phyloP scores from a whole-genome alignment of 2,797 vertebrate species.

The Esox masquinongy region DNA sequence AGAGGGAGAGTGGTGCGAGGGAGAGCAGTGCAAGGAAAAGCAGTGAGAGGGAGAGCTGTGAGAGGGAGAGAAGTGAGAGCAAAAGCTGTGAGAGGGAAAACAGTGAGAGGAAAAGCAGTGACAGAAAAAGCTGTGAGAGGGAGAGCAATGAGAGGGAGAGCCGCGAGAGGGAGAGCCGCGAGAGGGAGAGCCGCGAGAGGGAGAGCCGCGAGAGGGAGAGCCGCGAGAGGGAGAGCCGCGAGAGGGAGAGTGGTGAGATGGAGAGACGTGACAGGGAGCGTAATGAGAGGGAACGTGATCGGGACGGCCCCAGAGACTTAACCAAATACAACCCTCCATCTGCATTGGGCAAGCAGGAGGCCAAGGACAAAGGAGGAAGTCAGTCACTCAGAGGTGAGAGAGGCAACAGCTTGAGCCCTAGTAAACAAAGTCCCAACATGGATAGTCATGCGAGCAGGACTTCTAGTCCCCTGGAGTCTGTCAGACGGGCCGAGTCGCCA shows the following conservation, averaged over 20 bases:
- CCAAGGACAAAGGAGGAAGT: conserved; percentile 66
- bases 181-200: conserved; percentile 37
- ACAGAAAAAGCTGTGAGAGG: no score
- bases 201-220: conserved; percentile 37
- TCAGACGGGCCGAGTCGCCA: conserved; percentile 65
- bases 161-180: conserved; percentile 48
- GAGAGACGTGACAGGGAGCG: conserved; percentile 60
- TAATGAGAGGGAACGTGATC: conserved; percentile 68
- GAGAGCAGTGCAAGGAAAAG: conserved; percentile 32
- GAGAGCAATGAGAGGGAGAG: conserved; percentile 51
- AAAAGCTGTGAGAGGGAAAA: conserved; percentile 67
- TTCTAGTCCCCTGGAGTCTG: conserved; percentile 62
- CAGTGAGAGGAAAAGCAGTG: conserved; percentile 54
- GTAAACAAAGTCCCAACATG: conserved; percentile 71
- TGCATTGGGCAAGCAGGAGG: conserved; percentile 67
- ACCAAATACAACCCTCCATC: conserved; percentile 61
- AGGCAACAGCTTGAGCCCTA: conserved; percentile 74
- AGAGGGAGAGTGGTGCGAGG: conserved; percentile 64
- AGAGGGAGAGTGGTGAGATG: conserved; percentile 58
- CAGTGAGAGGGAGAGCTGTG: conserved; percentile 25
- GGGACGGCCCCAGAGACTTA: conserved; percentile 69
- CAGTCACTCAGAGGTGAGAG: conserved; percentile 63
- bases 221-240: conserved; percentile 25
- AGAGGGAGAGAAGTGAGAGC: conserved; percentile 55
- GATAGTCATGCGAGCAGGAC: conserved; percentile 53